Percentiles rank a stretch among this genome's conserved stretches.
phyloP scores from a whole-genome alignment of 2,888 invertebrate species.

The Drosophila rubida region DNA sequence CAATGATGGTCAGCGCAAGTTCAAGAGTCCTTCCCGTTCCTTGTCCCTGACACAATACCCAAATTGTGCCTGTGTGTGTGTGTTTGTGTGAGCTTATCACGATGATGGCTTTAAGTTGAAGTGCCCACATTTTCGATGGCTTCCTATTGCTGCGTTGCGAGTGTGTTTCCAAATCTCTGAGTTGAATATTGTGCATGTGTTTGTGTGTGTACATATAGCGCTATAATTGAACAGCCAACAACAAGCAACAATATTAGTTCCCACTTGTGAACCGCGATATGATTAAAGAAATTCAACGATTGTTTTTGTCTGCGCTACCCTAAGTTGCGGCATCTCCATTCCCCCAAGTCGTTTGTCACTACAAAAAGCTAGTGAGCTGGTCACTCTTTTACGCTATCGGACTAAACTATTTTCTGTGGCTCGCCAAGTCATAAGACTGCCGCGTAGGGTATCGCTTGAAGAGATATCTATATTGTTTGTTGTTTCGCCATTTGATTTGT shows the following conservation, averaged over 20 bases:
- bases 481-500: conserved; percentile 13
- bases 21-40: conserved; percentile 14
- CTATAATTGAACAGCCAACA: conserved; percentile 25
- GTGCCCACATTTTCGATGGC: conserved; percentile 33
- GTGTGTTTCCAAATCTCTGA: conserved; percentile 25
- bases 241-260: conserved; percentile 36
- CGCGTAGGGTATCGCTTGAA: background rate
- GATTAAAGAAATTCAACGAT: conserved; percentile 40
- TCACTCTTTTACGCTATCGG: too few relatives aligned
- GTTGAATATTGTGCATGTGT: conserved; percentile 5
- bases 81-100: too few relatives aligned
- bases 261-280: conserved; percentile 53
- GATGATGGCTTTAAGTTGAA: conserved; percentile 16
- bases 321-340: background rate
- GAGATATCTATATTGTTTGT: conserved; percentile 4
- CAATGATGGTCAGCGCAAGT: conserved; percentile 1
- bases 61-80: too few relatives aligned
- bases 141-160: conserved; percentile 21
- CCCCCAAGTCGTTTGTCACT: background rate
- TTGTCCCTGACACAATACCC: conserved; percentile 16
- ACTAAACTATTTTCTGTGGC: too few relatives aligned
- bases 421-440: background rate
- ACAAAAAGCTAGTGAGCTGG: too few relatives aligned
- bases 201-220: conserved; percentile 1
- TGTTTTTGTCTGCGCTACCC: conserved; percentile 4